Evolutionary conservation across 2,888 invertebrate genomes (phyloP), one percentile per base, ranked within the genome.

Genomic region (Callyntrura sp.): DNA sequence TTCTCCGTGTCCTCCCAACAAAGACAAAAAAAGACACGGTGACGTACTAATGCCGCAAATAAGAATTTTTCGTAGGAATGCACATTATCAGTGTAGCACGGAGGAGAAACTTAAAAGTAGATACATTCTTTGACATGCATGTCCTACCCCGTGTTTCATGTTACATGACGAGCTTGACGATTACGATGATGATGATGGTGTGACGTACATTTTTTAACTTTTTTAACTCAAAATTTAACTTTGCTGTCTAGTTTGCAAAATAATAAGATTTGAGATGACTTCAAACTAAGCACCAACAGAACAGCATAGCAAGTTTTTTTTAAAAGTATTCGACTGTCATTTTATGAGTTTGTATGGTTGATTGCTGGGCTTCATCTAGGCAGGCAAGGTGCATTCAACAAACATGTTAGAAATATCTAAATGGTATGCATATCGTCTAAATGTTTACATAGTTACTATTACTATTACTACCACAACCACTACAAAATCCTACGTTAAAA

Each of bases 401-500:
- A 11, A 51, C 51, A n/a, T n/a, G n/a, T n/a, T n/a, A 51, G 14
- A 51, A 14, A 51, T 11, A 51, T n/a, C 3, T 11, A 51, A 51
- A 2, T 2, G 2, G 35, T 35, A 35, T 51, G 51, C 51, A 51
- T 51, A 51, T 11, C 1, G 17, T 57, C 17, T 57, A n/a, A 17
- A 1, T 57, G 57, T 57, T n/a, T 57, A 57, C 14, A 57, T 6
- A n/a, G 51, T 57, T 35, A 35, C 35, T 2, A 35, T 35, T 35
- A 11, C 9, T 51, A 8, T 14, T 14, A 51, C 51, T 12, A 12
- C 51, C 2, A 2, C 35, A 35, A 35, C 35, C 35, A 35, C 35
- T 35, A 51, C 51, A 51, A 51, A 12, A 8, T 12, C 35, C 6
- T 35, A 73, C 76, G 51, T 76, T 76, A 76, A 76, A 76, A 76